These are phyloP conservation scores for Aphelinus atriplicis DNA, from an alignment of 1,140 invertebrate genomes.

Conservation along the genomic window DNA sequence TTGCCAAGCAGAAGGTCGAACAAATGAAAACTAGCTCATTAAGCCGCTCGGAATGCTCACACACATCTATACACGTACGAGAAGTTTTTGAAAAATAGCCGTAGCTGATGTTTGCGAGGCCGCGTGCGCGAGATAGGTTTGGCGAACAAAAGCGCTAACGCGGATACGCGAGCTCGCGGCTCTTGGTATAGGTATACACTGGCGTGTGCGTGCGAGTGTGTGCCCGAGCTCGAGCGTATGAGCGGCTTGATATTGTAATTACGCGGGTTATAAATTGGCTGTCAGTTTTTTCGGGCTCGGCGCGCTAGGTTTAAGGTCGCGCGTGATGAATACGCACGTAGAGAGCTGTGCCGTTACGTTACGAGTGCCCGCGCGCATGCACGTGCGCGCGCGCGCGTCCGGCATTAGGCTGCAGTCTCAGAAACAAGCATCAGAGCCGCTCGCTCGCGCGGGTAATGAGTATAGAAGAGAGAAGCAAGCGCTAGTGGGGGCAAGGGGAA, in stretches of 20 bases:
- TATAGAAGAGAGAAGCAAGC: not conserved
- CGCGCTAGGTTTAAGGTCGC: slow-evolving; percentile 45
- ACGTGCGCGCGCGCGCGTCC: not conserved
- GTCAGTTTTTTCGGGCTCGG: slow-evolving; percentile 48
- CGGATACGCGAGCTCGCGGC: not conserved
- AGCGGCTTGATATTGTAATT: slow-evolving; percentile 56
- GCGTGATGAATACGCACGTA: slow-evolving; percentile 51
- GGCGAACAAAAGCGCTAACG: not conserved
- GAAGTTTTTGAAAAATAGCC: not conserved
- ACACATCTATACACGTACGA: not conserved
- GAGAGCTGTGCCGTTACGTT: slow-evolving; percentile 42
- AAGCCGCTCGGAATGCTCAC: no score
- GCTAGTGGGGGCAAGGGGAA: not conserved
- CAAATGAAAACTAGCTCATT: slow-evolving; percentile 7
- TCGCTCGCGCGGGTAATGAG: slow-evolving; percentile 18
- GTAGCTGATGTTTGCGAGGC: no score
- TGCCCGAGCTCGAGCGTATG: not conserved
- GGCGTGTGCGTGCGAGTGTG: not conserved
- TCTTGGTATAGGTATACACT: not conserved
- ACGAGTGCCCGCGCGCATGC: slow-evolving; percentile 35
- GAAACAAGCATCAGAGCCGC: not conserved
- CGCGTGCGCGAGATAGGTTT: no score
- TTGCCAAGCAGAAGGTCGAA: not conserved
- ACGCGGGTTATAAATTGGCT: slow-evolving; percentile 56
- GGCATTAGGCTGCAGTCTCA: no score